Percentiles rank a stretch among this genome's conserved stretches.
phyloP scores from a whole-genome alignment of 2,797 vertebrate species.

The Enteromius radiatus region DNA sequence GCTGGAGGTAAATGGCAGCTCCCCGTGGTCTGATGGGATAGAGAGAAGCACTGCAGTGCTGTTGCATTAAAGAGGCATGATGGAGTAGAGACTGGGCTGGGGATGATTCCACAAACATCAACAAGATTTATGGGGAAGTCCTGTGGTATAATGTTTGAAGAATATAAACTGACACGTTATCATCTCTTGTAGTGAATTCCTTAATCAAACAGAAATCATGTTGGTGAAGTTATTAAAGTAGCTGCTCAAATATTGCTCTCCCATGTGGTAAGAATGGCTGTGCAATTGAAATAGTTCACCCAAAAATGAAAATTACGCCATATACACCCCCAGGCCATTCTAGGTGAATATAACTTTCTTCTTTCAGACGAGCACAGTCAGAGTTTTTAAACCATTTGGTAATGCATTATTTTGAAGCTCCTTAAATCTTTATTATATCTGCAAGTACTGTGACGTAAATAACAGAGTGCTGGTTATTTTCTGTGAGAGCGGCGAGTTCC shows the following conservation, averaged over 20 bases:
- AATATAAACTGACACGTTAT: not conserved
- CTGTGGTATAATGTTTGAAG: not conserved
- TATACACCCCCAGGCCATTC: too few relatives aligned
- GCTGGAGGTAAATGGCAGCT: constrained; percentile 35
- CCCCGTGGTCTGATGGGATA: constrained; percentile 7
- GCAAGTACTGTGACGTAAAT: accelerated
- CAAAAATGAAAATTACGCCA: too few relatives aligned
- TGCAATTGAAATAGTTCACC: not conserved
- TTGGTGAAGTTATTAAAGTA: not conserved
- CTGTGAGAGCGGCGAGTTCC: too few relatives aligned
- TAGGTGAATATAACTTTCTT: too few relatives aligned
- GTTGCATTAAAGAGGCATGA: constrained; percentile 27
- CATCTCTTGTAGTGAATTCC: not conserved
- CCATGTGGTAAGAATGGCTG: not conserved
- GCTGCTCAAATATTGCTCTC: not conserved
- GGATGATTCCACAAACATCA: constrained; percentile 19
- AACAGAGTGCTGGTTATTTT: too few relatives aligned
- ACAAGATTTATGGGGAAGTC: not conserved
- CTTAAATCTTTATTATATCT: too few relatives aligned
- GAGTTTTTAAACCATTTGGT: too few relatives aligned
- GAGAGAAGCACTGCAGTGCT: not conserved
- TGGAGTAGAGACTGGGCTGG: constrained; percentile 6
- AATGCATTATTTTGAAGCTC: too few relatives aligned
- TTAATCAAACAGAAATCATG: not conserved
- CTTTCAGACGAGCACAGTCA: too few relatives aligned